These are phyloP conservation scores for Oryzaephilus surinamensis DNA, from an alignment of 1,140 invertebrate species.

Conservation along the genomic window DNA sequence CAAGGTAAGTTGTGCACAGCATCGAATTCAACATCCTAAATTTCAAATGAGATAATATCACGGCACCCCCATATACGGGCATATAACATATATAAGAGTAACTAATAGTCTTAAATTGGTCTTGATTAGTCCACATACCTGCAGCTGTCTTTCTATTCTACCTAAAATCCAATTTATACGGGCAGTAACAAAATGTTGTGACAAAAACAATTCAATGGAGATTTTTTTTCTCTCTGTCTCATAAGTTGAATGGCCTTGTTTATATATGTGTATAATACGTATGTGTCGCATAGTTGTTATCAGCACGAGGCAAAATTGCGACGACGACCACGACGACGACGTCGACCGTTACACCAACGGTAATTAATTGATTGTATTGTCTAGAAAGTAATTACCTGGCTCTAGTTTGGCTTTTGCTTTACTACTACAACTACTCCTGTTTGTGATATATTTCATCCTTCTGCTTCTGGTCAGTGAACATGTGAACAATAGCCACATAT, in stretches of 20 bases:
- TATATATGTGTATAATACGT: no score
- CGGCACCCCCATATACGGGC: conserved; percentile 30
- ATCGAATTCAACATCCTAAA: no score
- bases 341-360: conserved; percentile 28
- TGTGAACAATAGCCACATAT: conserved; percentile 26
- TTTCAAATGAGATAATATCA: conserved; percentile 27
- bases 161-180: no score
- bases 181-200: no score
- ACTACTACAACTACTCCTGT: conserved; percentile 19
- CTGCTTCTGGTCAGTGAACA: conserved; percentile 30
- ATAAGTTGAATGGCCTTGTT: no score
- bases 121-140: conserved; percentile 33
- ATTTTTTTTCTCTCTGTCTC: no score
- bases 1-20: no score
- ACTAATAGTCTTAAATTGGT: conserved; percentile 33
- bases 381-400: conserved; percentile 36
- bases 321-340: conserved; percentile 29
- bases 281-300: no score
- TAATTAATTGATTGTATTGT: conserved; percentile 37
- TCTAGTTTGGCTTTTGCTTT: conserved; percentile 20
- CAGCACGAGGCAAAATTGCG: conserved; percentile 26
- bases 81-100: no score
- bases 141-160: conserved; percentile 26
- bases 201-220: no score
- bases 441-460: conserved; percentile 33